Conservation (phyloP, 2,797 vertebrate species). For the Pipistrellus nathusii region DNA sequence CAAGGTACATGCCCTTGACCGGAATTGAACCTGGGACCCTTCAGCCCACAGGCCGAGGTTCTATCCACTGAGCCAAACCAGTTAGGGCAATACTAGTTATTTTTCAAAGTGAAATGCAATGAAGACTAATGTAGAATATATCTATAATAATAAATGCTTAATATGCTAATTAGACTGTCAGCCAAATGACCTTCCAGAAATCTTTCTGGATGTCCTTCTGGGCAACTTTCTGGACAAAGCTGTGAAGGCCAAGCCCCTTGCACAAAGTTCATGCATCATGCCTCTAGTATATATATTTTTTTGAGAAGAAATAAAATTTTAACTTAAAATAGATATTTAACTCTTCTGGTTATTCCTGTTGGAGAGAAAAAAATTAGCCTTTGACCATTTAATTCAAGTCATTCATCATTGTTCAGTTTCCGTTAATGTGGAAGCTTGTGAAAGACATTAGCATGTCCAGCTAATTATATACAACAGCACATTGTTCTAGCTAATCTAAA, state of each 20-base stretch:
- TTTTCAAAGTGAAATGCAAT: constrained; percentile 43
- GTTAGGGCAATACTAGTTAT: neutral
- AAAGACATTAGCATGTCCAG: constrained; percentile 57
- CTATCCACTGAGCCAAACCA: too few relatives aligned
- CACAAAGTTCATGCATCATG: too few relatives aligned
- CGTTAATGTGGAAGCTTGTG: constrained; percentile 66
- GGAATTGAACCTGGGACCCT: too few relatives aligned
- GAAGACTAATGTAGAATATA: neutral
- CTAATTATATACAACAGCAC: constrained; percentile 51
- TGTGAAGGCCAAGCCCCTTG: too few relatives aligned
- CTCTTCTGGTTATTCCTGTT: constrained; percentile 49
- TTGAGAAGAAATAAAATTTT: constrained; percentile 48
- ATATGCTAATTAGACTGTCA: too few relatives aligned
- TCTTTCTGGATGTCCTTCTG: too few relatives aligned
- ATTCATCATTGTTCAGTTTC: constrained; percentile 77
- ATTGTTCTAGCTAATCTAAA: constrained; percentile 66
- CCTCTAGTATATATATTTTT: neutral
- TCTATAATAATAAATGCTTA: too few relatives aligned
- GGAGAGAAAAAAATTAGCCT: constrained; percentile 60
- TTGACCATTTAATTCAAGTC: constrained; percentile 75
- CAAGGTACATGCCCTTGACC: too few relatives aligned
- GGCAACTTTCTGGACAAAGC: too few relatives aligned
- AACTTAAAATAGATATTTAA: constrained; percentile 49
- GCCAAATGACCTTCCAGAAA: too few relatives aligned
- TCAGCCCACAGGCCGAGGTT: too few relatives aligned